Percentiles rank a stretch among this genome's conserved stretches.
Conservation (phyloP, 2,888 invertebrate genomes). For the Eupeodes latifasciatus region DNA sequence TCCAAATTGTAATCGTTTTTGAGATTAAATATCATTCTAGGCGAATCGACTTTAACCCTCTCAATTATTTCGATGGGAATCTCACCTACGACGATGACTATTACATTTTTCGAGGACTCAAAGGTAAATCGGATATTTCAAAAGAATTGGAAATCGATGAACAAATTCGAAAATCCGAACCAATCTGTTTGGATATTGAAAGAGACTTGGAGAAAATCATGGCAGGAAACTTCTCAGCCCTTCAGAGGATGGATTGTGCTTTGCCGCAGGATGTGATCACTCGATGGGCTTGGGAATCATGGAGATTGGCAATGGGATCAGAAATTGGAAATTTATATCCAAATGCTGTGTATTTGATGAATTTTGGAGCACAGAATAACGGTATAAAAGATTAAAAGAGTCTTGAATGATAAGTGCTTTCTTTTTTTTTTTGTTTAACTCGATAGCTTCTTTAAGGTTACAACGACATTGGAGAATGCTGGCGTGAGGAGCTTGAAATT, state of each 20-base stretch:
- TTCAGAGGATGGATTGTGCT: slow-evolving; percentile 76
- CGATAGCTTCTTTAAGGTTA: slow-evolving; percentile 85
- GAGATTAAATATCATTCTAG: slow-evolving; percentile 15
- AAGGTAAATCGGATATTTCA: slow-evolving; percentile 7
- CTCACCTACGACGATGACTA: slow-evolving; percentile 75
- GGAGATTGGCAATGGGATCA: slow-evolving; percentile 88
- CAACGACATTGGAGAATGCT: slow-evolving; percentile 86
- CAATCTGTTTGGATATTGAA: slow-evolving; percentile 87
- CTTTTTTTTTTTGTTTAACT: neutral
- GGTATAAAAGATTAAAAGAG: slow-evolving; percentile 84
- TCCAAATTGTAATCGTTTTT: neutral
- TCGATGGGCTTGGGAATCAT: slow-evolving; percentile 88
- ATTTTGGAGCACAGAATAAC: slow-evolving; percentile 87
- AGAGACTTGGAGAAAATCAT: slow-evolving; percentile 87
- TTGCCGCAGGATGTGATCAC: slow-evolving; percentile 84
- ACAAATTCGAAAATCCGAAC: slow-evolving; percentile 63
- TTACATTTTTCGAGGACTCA: slow-evolving; percentile 74
- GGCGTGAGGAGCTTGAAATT: slow-evolving; percentile 88
- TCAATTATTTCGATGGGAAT: slow-evolving; percentile 74
- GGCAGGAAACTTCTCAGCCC: slow-evolving; percentile 82
- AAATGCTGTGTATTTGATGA: slow-evolving; percentile 86
- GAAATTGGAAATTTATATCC: slow-evolving; percentile 86
- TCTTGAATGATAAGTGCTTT: neutral
- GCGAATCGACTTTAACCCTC: slow-evolving; percentile 61
- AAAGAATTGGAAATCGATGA: slow-evolving; percentile 52